A percentile compares a stretch with the other conserved stretches of the same genome.
Evolutionary conservation across 2,888 invertebrate genomes (phyloP).

Genomic region (Agriopis leucophaearia): DNA sequence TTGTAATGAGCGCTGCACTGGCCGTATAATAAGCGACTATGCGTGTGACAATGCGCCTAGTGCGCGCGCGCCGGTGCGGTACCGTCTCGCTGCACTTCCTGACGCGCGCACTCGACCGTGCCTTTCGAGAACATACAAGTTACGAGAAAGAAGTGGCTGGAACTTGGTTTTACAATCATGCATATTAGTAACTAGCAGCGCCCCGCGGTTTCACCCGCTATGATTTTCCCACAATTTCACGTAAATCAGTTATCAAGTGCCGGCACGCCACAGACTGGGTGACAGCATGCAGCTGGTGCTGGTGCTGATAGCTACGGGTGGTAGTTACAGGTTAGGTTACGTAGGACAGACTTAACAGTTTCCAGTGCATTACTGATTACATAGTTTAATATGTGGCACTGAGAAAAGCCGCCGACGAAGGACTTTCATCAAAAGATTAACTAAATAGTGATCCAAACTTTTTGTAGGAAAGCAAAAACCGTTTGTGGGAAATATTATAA

Average conservation of each 20-base stretch:
- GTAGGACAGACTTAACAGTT: too few relatives aligned
- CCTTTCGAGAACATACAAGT: constrained; percentile 2
- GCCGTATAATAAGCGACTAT: background rate
- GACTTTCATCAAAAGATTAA: constrained; percentile 47
- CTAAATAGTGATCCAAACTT: too few relatives aligned
- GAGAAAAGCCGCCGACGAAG: constrained; percentile 47
- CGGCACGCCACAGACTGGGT: too few relatives aligned
- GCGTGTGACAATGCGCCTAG: constrained; percentile 32
- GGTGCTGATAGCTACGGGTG: too few relatives aligned
- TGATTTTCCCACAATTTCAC: background rate
- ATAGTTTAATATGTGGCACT: background rate
- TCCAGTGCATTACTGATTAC: constrained; percentile 27
- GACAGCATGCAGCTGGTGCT: too few relatives aligned
- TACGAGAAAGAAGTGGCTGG: background rate
- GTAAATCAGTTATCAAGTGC: too few relatives aligned
- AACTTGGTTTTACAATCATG: background rate
- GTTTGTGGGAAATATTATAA: too few relatives aligned
- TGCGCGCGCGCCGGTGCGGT: constrained; percentile 24
- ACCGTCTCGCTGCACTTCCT: constrained; percentile 35
- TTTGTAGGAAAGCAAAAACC: too few relatives aligned
- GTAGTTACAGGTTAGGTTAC: background rate
- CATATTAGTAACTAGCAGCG: background rate
- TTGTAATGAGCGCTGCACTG: constrained; percentile 5
- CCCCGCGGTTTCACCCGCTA: background rate
- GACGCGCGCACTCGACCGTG: constrained; percentile 20